These are phyloP conservation scores for Microctenopoma steveboyesi DNA, from an alignment of 2,797 vertebrate species.

Conservation along the genomic window DNA sequence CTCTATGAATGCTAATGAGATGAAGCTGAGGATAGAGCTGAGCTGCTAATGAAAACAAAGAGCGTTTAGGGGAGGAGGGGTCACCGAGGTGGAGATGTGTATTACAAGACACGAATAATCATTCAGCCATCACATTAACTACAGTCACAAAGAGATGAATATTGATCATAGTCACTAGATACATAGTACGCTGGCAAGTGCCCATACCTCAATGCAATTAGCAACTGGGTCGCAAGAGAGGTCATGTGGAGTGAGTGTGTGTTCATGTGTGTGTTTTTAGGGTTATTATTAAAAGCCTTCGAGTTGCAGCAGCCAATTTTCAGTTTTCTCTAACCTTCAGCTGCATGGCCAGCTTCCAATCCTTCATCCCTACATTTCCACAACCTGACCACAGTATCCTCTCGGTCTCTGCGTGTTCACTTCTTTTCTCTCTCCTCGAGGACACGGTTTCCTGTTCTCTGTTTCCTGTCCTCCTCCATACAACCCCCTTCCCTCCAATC, in stretches of 20 bases:
- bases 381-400: slow-evolving; percentile 69
- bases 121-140: slow-evolving; percentile 64
- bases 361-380: slow-evolving; percentile 55
- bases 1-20: slow-evolving; percentile 74
- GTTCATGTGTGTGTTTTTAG: slow-evolving; percentile 19
- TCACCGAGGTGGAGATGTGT: slow-evolving; percentile 51
- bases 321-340: slow-evolving; percentile 51
- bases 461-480: slow-evolving; percentile 69
- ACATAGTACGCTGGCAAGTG: slow-evolving; percentile 36
- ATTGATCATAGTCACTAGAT: slow-evolving; percentile 60
- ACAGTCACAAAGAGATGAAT: slow-evolving; percentile 50
- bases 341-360: slow-evolving; percentile 64
- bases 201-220: slow-evolving; percentile 50
- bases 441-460: slow-evolving; percentile 73
- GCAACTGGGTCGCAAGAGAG: slow-evolving; percentile 35
- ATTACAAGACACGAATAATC: slow-evolving; percentile 63
- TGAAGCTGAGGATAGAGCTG: slow-evolving; percentile 23
- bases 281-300: slow-evolving; percentile 50
- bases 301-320: slow-evolving; percentile 37
- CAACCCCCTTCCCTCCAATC: slow-evolving; percentile 52
- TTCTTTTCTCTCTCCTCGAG: slow-evolving; percentile 65
- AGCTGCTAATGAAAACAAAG: slow-evolving; percentile 52
- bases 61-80: slow-evolving; percentile 24
- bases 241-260: slow-evolving; percentile 7
- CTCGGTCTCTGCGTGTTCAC: slow-evolving; percentile 57